Evolutionary conservation across 2,797 vertebrate genomes (phyloP).

Genomic region (Mus spretus): DNA sequence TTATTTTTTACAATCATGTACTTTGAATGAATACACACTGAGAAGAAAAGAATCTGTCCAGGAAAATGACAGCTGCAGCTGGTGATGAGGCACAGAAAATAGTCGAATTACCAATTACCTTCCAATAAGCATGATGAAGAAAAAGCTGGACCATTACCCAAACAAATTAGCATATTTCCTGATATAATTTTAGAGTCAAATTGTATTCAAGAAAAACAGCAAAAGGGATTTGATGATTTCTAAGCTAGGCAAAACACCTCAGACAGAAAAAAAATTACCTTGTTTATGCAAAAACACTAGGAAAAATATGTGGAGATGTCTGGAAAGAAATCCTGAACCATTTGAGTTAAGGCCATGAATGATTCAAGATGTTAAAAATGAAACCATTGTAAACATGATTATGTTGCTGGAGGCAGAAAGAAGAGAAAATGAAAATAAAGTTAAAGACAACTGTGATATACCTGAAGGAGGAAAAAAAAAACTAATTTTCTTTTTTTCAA

Average conservation of each 20-base stretch:
- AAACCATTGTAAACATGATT: constrained; percentile 37
- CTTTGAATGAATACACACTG: constrained; percentile 38
- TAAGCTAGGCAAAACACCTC: constrained; percentile 20
- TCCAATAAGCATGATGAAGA: constrained; percentile 12
- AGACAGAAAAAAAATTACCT: constrained; percentile 34
- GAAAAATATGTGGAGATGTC: neutral
- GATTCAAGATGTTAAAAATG: neutral
- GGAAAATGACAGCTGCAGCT: constrained; percentile 43
- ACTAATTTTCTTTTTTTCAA: constrained; percentile 1
- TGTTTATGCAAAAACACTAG: neutral
- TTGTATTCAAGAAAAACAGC: constrained; percentile 61
- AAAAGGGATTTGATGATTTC: neutral
- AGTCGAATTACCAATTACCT: constrained; percentile 71
- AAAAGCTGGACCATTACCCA: constrained; percentile 16
- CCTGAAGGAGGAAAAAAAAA: neutral
- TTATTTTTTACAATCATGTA: neutral
- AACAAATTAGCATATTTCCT: constrained; percentile 56
- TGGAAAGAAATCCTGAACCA: neutral
- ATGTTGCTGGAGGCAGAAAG: neutral
- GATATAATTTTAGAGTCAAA: constrained; percentile 64
- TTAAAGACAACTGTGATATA: neutral
- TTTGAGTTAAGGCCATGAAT: constrained; percentile 6
- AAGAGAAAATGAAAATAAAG: constrained; percentile 29
- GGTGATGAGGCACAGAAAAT: constrained; percentile 53
- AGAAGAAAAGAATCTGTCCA: constrained; percentile 68